Base-by-base conservation (phyloP, 2,113 vertebrate genomes). In the Channa maculata region DNA sequence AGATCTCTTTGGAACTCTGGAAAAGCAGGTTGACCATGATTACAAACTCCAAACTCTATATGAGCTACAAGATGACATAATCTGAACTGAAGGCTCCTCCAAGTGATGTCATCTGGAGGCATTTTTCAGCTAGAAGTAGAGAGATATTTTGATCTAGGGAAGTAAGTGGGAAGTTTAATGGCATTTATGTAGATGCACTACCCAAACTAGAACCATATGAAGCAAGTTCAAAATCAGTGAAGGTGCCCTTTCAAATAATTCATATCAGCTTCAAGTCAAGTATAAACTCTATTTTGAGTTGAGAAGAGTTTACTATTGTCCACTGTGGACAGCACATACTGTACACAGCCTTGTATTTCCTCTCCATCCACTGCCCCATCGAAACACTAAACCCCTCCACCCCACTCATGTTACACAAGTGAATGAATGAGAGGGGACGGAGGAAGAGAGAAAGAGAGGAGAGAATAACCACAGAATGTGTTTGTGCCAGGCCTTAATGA, bases 401-500 rank as follows among this genome's bases (percentile, higher is more conserved):
- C 41, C 55, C 41, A 48, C 74, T 79, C 71, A 50, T 70, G 70
- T 77, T 73, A 70, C 80, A 84, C 54, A 68, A 73, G 13, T 37
- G 73, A 75, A 12, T 71, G 77, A 79, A 75, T 53, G 69, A 71
- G 59, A 66, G 50, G 51, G 62, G 12, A 63, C 33, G 43, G 51
- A 59, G 34, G 71, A 71, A 45, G 71, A 65, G 65, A 60, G 62
- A 51, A 52, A 72, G n/a, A 34, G 41, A 43, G 41, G 55, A 51
- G 38, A 36, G 52, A 75, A 68, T 82, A 84, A 86, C 71, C 76
- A 77, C 33, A 3, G 78, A 64, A 74, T 75, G 67, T 72, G 76
- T 88, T 80, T 82, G 80, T 88, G 79, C 77, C 78, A 80, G 86
- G 58, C 72, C 65, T 78, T 89, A 91, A 92, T 85, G 84, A 88